Evolutionary conservation across 2,113 vertebrate species (phyloP).

Genomic region (Gavialis gangeticus): DNA sequence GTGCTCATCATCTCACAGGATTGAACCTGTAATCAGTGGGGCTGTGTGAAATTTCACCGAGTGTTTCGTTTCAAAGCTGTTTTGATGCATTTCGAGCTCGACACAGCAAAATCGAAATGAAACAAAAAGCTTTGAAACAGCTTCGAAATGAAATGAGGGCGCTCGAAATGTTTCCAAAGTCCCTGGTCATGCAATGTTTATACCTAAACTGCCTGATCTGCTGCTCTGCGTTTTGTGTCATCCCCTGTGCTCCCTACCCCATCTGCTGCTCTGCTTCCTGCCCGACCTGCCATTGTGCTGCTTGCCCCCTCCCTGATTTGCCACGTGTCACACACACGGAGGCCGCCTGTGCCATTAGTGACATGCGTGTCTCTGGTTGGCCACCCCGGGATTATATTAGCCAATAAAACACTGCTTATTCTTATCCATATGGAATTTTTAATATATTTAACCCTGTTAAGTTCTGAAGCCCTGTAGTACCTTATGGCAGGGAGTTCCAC

Average conservation of each 20-base stretch:
- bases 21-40: too few species aligned
- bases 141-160: too few species aligned
- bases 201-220: too few species aligned
- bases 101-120: too few species aligned
- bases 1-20: neutral
- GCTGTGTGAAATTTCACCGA: too few species aligned
- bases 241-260: neutral
- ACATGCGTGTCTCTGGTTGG: fast-evolving
- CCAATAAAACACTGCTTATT: neutral
- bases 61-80: too few species aligned
- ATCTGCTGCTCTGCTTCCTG: too few species aligned
- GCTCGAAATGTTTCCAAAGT: too few species aligned
- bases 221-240: neutral
- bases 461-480: neutral
- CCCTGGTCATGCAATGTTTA: neutral
- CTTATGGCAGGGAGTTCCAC: neutral
- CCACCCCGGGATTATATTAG: neutral
- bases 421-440: neutral
- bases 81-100: too few species aligned
- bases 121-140: too few species aligned
- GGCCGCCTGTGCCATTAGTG: neutral
- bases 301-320: neutral
- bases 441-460: neutral
- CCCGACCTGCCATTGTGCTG: neutral
- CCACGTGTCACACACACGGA: neutral